phyloP scores from a whole-genome alignment of 2,113 vertebrate genomes.

The Lynx canadensis region DNA sequence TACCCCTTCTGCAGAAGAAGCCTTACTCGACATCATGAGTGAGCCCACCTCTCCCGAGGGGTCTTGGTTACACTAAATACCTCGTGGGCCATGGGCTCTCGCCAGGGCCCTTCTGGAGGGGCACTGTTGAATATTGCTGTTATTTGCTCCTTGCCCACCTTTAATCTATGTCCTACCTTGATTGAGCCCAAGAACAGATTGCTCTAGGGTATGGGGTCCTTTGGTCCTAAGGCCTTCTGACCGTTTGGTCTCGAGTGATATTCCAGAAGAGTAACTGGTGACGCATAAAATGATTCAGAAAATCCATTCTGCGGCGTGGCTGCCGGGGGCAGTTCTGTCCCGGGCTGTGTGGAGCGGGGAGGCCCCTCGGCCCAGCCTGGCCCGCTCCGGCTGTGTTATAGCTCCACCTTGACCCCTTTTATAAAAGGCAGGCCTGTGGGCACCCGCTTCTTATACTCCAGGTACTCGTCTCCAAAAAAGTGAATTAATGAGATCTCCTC shows the following conservation, averaged over 20 bases:
- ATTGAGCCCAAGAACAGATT: background rate
- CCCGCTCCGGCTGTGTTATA: slow-evolving; percentile 59
- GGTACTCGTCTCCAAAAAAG: slow-evolving; percentile 97
- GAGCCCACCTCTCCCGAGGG: background rate
- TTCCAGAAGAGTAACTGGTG: slow-evolving; percentile 40
- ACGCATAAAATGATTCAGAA: slow-evolving; percentile 25
- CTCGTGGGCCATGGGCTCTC: background rate
- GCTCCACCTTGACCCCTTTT: slow-evolving; percentile 93
- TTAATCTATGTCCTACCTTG: background rate
- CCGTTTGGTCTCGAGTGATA: slow-evolving; percentile 42
- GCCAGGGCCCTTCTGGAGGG: background rate
- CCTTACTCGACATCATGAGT: background rate
- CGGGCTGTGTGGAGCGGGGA: accelerated
- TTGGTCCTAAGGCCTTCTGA: slow-evolving; percentile 60
- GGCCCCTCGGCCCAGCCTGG: background rate
- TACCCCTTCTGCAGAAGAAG: accelerated
- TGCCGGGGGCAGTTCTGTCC: background rate
- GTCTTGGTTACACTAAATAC: background rate
- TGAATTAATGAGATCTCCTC: slow-evolving; percentile 96
- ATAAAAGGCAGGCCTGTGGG: slow-evolving; percentile 96
- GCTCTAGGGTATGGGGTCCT: background rate
- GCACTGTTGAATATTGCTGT: slow-evolving; percentile 46
- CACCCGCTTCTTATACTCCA: slow-evolving; percentile 95
- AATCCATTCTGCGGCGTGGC: background rate
- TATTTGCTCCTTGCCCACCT: slow-evolving; percentile 60